Evolutionary conservation across 2,797 vertebrate genomes (phyloP).

Genomic region (Huso huso): DNA sequence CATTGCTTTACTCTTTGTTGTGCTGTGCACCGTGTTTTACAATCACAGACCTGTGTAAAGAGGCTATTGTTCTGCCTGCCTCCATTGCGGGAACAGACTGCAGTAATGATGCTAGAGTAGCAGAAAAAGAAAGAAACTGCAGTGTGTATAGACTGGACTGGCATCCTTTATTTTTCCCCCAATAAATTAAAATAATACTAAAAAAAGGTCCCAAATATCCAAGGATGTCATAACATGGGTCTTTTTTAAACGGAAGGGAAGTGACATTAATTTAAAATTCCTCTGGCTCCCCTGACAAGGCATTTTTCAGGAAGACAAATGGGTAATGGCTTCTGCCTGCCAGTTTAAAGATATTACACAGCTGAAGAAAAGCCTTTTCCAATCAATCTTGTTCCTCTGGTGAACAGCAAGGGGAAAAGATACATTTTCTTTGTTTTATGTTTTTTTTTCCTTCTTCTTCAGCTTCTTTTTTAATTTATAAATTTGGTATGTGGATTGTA

Average conservation of each 20-base stretch:
- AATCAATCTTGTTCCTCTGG: slow-evolving; percentile 41
- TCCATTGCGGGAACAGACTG: not conserved
- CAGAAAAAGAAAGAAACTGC: not conserved
- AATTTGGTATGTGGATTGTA: not conserved
- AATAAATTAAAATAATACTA: slow-evolving; percentile 34
- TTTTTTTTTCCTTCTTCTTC: slow-evolving; percentile 22
- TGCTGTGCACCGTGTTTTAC: not conserved
- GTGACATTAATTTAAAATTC: slow-evolving; percentile 52
- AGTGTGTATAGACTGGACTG: not conserved
- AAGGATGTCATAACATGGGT: slow-evolving; percentile 37
- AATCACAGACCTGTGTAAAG: not conserved
- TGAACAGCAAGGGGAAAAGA: slow-evolving; percentile 18
- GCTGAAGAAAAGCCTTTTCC: slow-evolving; percentile 29
- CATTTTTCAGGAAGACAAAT: slow-evolving; percentile 45
- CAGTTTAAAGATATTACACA: slow-evolving; percentile 42
- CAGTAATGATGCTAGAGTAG: not conserved
- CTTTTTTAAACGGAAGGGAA: slow-evolving; percentile 38
- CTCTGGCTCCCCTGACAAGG: slow-evolving; percentile 43
- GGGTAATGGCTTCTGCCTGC: slow-evolving; percentile 43
- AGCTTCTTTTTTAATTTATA: slow-evolving; percentile 5
- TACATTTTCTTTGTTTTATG: slow-evolving; percentile 25
- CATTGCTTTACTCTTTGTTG: too few relatives aligned
- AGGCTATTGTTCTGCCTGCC: not conserved
- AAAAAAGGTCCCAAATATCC: slow-evolving; percentile 34
- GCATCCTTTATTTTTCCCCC: slow-evolving; percentile 32